Base-by-base conservation (phyloP, 2,888 invertebrate genomes). In the Bembecia ichneumoniformis region DNA sequence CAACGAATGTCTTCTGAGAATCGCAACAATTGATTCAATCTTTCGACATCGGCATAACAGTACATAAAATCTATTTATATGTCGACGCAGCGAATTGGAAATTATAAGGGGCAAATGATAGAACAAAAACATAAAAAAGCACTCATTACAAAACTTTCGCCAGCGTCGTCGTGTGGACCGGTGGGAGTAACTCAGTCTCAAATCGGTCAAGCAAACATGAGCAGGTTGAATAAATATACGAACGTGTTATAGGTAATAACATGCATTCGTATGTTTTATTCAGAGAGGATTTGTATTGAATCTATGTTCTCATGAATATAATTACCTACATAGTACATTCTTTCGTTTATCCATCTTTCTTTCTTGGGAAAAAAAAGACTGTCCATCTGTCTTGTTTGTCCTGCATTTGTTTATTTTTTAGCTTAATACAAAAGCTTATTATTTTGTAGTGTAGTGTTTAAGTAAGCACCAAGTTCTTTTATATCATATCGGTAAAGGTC, bases 221-320 rank as follows among this genome's bases (percentile, higher is more conserved):
- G 76, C 83, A 82, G 80, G 80, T 84, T 79, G 77, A 69, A 70
- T 70, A 71, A 67, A 74, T 68, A 71, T 40, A 40, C 9, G 35
- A 17, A 46, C 40, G 48, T 52, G 48, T 47, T 48, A 52, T 46
- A 40, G 34, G 46, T 51, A 46, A 46, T 51, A 47, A 51, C 43
- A 20, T 35, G 47, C 34, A 45, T 36, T 15, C n/a, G 20, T 34
- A 45, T 44, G 44, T 44, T 16, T 44, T 17, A 44, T 44, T 44
- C 44, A 15, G 40, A 40, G 14, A 40, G 40, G 40, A 40, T 40
- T 40, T 40, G 40, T 40, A 40, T n/a, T 40, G 40, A 40, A 40
- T 40, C n/a, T 14, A 40, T 40, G 5, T 40, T 40, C 40, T 40
- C 40, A 40, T 40, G 40, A 40, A 40, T 40, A 40, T n/a, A n/a